Evolutionary conservation across 2,797 vertebrate genomes (phyloP).

Genomic region (Pangasius larnaudii): DNA sequence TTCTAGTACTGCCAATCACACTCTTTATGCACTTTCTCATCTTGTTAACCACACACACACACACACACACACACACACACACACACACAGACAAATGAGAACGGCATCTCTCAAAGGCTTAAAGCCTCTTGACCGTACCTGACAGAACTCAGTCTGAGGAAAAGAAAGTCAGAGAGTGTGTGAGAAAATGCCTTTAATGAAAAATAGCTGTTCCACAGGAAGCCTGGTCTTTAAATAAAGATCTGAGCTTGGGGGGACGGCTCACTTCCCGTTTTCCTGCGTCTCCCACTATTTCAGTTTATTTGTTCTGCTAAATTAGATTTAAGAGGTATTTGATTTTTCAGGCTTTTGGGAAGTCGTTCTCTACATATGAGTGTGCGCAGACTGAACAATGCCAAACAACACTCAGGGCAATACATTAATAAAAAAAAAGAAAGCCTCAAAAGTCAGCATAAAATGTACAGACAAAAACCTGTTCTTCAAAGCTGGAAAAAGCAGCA

Average conservation of each 20-base stretch:
- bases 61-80: slow-evolving; percentile 18
- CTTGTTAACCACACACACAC: slow-evolving; percentile 3
- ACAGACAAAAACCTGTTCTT: neutral
- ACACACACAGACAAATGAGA: slow-evolving; percentile 30
- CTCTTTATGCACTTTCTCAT: slow-evolving; percentile 1
- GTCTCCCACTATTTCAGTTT: slow-evolving; percentile 51
- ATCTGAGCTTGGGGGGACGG: slow-evolving; percentile 12
- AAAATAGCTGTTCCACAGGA: slow-evolving; percentile 48
- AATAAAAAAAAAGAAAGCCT: neutral
- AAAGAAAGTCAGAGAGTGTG: slow-evolving; percentile 24
- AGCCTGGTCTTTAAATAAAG: slow-evolving; percentile 47
- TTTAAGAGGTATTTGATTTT: slow-evolving; percentile 59
- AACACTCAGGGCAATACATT: slow-evolving; percentile 24
- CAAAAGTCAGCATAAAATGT: no score
- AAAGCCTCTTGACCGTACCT: slow-evolving; percentile 21
- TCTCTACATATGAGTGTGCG: slow-evolving; percentile 26
- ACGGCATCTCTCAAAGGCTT: neutral
- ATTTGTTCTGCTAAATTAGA: slow-evolving; percentile 59
- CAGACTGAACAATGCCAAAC: neutral
- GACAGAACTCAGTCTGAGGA: slow-evolving; percentile 39
- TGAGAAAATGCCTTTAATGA: slow-evolving; percentile 50
- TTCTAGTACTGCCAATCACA: neutral
- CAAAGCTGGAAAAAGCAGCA: neutral
- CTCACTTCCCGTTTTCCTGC: slow-evolving; percentile 14
- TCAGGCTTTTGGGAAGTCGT: slow-evolving; percentile 51